Conservation (phyloP, 2,113 vertebrate genomes). For the Saguinus midas region DNA sequence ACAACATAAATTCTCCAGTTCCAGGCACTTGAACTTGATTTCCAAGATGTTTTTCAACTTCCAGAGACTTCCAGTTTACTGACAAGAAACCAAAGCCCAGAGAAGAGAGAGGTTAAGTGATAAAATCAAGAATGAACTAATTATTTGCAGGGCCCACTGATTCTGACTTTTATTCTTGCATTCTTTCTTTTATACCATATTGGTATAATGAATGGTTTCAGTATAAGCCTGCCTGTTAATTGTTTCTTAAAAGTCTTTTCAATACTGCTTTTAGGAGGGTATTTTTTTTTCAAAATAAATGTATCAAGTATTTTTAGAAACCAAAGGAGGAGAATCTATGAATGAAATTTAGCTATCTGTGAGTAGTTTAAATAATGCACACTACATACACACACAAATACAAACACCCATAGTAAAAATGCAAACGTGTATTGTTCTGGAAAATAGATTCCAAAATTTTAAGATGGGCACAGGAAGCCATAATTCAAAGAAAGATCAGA, state of each 20-base stretch:
- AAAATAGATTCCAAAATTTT: neutral
- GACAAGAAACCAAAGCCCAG: neutral
- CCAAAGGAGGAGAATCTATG: neutral
- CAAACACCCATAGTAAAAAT: neutral
- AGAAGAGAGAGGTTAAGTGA: neutral
- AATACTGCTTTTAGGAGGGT: neutral
- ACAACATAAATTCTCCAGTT: neutral
- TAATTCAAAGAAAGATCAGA: neutral
- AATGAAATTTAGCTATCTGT: neutral
- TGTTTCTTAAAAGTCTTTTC: conserved; percentile 21
- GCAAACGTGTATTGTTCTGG: neutral
- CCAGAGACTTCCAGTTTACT: neutral
- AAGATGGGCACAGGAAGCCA: neutral
- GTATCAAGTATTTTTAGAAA: neutral
- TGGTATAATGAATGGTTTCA: neutral
- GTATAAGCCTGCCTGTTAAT: neutral
- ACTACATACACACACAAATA: neutral
- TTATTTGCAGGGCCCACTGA: neutral
- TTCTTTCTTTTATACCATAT: neutral
- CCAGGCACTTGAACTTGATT: neutral
- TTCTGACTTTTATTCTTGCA: conserved; percentile 2
- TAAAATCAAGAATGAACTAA: neutral
- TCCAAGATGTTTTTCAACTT: neutral
- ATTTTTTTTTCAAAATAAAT: neutral
- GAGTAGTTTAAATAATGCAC: neutral